phyloP scores from a whole-genome alignment of 1,140 invertebrate genomes.

The Lepidurus arcticus region DNA sequence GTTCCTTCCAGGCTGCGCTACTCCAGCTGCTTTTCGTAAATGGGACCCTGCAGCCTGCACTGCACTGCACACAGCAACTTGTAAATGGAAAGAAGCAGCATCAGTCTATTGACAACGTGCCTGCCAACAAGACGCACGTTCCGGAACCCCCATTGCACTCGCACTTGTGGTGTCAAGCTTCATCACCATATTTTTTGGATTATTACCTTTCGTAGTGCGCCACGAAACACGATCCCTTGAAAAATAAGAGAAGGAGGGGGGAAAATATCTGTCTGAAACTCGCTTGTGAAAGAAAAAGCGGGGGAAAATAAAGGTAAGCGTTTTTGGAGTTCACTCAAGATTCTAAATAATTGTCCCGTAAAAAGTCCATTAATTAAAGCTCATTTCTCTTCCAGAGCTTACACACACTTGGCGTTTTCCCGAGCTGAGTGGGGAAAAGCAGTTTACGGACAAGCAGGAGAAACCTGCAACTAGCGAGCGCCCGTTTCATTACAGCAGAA shows the following conservation, averaged over 20 bases:
- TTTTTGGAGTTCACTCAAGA: not conserved
- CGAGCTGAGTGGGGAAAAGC: not conserved
- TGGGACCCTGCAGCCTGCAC: not conserved
- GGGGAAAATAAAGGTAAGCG: not conserved
- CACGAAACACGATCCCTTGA: too few species aligned
- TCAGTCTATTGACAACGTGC: conserved; percentile 21
- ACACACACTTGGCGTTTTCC: conserved; percentile 2
- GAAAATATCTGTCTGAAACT: not conserved
- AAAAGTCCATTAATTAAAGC: conserved; percentile 2
- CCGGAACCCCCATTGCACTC: not conserved
- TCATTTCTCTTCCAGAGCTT: not conserved
- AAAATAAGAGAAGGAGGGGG: too few species aligned
- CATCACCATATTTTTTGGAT: not conserved
- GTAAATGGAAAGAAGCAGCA: conserved; percentile 15
- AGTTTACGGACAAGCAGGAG: not conserved
- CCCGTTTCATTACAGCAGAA: conserved; percentile 5
- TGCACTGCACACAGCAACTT: conserved; percentile 1
- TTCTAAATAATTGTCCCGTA: not conserved
- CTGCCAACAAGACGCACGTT: not conserved
- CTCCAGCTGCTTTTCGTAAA: not conserved
- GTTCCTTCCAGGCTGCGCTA: not conserved
- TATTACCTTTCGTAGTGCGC: not conserved
- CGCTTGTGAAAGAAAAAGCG: not conserved
- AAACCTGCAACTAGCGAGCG: conserved; percentile 7
- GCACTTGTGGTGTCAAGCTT: not conserved